Evolutionary conservation across 2,888 invertebrate genomes (phyloP), one percentile per base, ranked within the genome.

Genomic region (Phyllotreta cruciferae): DNA sequence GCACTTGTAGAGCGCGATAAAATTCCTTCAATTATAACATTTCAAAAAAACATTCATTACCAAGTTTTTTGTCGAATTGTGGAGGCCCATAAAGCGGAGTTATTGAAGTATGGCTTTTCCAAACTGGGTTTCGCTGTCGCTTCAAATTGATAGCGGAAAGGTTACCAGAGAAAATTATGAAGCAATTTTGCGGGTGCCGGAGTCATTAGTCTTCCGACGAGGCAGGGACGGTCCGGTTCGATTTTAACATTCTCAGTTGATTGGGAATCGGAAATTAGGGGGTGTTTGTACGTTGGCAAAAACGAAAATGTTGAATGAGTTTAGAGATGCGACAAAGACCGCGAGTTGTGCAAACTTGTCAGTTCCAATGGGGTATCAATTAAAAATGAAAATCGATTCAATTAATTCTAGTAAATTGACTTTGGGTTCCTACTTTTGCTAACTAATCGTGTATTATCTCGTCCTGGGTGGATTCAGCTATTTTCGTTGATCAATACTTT

Each of bases 141-240:
- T 71, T 71, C 71, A 74, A 79, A 80, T 79, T 80, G 79, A 80
- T 80, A 78, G 79, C 77, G 77, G 77, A 79, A 79, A 79, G 80
- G 80, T 79, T 80, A 78, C 77, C 74, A 69, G 77, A 76, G 80
- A 79, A 80, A 81, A 81, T 81, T 80, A 81, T 81, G 81, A 81
- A 80, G 79, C 79, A 81, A 80, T 81, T 79, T 79, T 78, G 80
- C 75, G 79, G 79, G 78, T 75, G 78, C 78, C 73, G 74, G 73
- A 72, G 77, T 79, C 78, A 80, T 80, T 80, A 80, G 79, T 80
- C 78, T 80, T 78, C 74, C 75, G 70, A 66, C 63, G 45, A 54
- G 60, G 52, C 66, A 67, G 57, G 60, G 64, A 60, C 60, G 55
- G 63, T 39, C 14, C 60, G 57, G 60, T 60, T 49, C 62, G 53